Evolutionary conservation across 2,113 vertebrate species (phyloP), one percentile per base, ranked within the genome.

Genomic region (Myxocyprinus asiaticus): DNA sequence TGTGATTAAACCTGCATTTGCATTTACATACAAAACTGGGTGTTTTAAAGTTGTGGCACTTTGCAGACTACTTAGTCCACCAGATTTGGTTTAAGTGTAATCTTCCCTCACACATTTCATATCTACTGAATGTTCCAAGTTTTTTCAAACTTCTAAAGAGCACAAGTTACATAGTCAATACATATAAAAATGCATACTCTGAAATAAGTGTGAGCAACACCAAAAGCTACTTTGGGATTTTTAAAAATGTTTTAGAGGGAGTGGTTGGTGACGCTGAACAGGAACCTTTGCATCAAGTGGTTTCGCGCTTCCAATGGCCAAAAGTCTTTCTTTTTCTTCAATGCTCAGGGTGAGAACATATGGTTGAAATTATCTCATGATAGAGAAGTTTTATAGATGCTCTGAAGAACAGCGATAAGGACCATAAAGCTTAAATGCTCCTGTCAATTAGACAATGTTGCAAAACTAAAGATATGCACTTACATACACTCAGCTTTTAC

Each of bases 251-350:
- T 43, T 56, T 15, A 10, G 22, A 14, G 14, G 67, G 67, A 55
- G 68, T 65, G 66, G 12, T 9, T 47, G 7, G 9, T 76, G 68
- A 4, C 55, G 65, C 59, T 43, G 2, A 67, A 72, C 0, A 66
- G 75, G 15, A 33, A 58, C 2, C 17, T 6, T 22, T n/a, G 8
- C 22, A 2, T 14, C 45, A 69, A 62, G 5, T 56, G 6, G 12
- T 70, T 70, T 70, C 68, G 56, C 51, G 56, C 68, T 43, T 71
- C 8, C 4, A 58, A 42, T 11, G 4, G 50, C 51, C 67, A 6
- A 53, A 33, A 9, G 2, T 42, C 17, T 68, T 8, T 22, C 0
- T 5, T 51, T 9, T 17, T 45, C 9, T 68, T 22, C 10, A 22
- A 33, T 3, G 22, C 22, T 33, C 22, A 33, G 22, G 1, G 22